These are phyloP conservation scores for Andrena bucephala DNA, from an alignment of 2,888 invertebrate genomes.

Conservation along the genomic window DNA sequence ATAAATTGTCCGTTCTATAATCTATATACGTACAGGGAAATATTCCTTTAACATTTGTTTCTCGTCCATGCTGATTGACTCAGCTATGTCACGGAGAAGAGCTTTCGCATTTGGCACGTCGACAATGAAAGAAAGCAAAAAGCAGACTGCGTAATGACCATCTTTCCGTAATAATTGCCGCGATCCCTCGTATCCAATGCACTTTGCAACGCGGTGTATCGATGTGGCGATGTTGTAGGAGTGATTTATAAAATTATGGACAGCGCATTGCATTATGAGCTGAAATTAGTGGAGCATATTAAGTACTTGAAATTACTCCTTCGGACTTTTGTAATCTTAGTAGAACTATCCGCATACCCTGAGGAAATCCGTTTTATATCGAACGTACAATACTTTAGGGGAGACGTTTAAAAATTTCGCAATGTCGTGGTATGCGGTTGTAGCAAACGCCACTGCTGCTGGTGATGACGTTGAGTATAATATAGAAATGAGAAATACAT, in stretches of 20 bases:
- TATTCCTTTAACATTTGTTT: constrained; percentile 88
- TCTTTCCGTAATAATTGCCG: constrained; percentile 90
- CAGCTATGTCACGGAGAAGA: constrained; percentile 89
- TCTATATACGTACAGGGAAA: constrained; percentile 76
- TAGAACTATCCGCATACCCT: constrained; percentile 72
- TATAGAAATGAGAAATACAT: constrained; percentile 87
- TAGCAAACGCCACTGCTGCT: constrained; percentile 86
- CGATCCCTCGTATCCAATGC: constrained; percentile 89
- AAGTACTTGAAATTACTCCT: not conserved
- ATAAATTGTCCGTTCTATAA: not conserved
- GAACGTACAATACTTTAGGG: constrained; percentile 87
- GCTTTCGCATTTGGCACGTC: constrained; percentile 87
- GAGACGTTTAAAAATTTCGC: constrained; percentile 86
- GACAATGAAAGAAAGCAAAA: constrained; percentile 87
- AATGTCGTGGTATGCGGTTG: constrained; percentile 87
- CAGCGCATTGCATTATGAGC: constrained; percentile 87
- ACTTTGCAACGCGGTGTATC: constrained; percentile 88
- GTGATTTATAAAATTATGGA: constrained; percentile 86
- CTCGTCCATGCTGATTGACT: constrained; percentile 87
- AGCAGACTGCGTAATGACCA: constrained; percentile 89
- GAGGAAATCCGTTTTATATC: constrained; percentile 87
- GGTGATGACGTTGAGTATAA: constrained; percentile 87
- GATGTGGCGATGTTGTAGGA: constrained; percentile 87
- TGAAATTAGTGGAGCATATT: constrained; percentile 80
- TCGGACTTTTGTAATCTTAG: not conserved